Percentiles rank a stretch among this genome's conserved stretches.
Conservation (phyloP, 2,888 invertebrate genomes). For the Metacarcinus magister region DNA sequence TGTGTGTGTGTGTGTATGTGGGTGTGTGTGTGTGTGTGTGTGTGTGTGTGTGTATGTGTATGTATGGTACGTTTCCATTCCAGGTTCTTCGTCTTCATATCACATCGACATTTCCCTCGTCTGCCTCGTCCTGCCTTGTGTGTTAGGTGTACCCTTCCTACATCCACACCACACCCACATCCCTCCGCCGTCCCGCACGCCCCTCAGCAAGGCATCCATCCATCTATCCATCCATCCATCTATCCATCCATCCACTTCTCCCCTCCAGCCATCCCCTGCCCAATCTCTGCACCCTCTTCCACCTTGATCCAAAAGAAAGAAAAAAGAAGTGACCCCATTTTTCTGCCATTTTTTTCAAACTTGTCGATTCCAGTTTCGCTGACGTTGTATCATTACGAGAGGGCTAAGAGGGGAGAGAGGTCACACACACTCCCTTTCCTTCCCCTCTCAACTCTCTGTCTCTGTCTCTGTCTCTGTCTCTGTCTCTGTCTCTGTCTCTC, state of each 20-base stretch:
- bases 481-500: too few species aligned
- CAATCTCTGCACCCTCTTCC: not conserved
- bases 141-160: not conserved
- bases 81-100: not conserved
- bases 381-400: slow-evolving; percentile 12
- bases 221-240: too few species aligned
- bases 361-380: slow-evolving; percentile 26
- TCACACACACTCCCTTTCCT: not conserved
- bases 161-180: not conserved
- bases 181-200: not conserved
- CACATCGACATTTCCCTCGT: not conserved
- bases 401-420: not conserved
- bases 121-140: not conserved
- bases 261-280: not conserved
- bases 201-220: not conserved
- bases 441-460: not conserved
- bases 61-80: not conserved
- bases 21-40: slow-evolving; percentile 14
- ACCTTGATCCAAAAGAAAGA: slow-evolving; percentile 1
- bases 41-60: not conserved
- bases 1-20: not conserved
- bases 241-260: not conserved
- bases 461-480: not conserved
- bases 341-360: not conserved
- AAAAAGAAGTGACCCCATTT: not conserved